Conservation (phyloP, 1,140 invertebrate species). For the Drosophila sproati region DNA sequence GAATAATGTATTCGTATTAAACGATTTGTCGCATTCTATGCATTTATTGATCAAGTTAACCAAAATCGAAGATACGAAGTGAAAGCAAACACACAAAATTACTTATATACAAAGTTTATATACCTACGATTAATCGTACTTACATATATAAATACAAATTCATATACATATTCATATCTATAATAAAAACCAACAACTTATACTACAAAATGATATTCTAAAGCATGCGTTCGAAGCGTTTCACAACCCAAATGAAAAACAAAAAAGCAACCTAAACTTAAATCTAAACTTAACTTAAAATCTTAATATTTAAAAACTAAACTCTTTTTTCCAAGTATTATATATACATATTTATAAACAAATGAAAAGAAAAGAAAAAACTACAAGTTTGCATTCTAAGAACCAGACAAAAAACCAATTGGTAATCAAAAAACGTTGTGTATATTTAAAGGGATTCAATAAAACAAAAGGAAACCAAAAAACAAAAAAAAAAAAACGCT, state of each 20-base stretch:
- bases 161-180: slow-evolving; percentile 47
- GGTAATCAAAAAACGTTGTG: slow-evolving; percentile 81
- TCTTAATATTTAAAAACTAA: slow-evolving; percentile 49
- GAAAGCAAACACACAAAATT: slow-evolving; percentile 28
- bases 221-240: slow-evolving; percentile 79
- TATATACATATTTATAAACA: slow-evolving; percentile 53
- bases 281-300: slow-evolving; percentile 48
- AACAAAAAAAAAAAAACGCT: neutral
- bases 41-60: slow-evolving; percentile 67
- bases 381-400: slow-evolving; percentile 71
- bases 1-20: slow-evolving; percentile 13
- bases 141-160: slow-evolving; percentile 44
- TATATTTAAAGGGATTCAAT: slow-evolving; percentile 82
- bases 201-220: slow-evolving; percentile 69
- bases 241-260: slow-evolving; percentile 44
- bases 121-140: slow-evolving; percentile 55
- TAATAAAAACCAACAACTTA: slow-evolving; percentile 24
- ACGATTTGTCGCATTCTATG: slow-evolving; percentile 74
- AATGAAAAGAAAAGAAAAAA: slow-evolving; percentile 13
- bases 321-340: slow-evolving; percentile 68
- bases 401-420: slow-evolving; percentile 68
- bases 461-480: slow-evolving; percentile 48
- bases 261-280: slow-evolving; percentile 52
- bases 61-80: slow-evolving; percentile 18
- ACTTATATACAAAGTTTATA: slow-evolving; percentile 73